Percentiles rank a stretch among this genome's conserved stretches.
Conservation (phyloP, 1,140 invertebrate genomes). For the Apolygus lucorum region DNA sequence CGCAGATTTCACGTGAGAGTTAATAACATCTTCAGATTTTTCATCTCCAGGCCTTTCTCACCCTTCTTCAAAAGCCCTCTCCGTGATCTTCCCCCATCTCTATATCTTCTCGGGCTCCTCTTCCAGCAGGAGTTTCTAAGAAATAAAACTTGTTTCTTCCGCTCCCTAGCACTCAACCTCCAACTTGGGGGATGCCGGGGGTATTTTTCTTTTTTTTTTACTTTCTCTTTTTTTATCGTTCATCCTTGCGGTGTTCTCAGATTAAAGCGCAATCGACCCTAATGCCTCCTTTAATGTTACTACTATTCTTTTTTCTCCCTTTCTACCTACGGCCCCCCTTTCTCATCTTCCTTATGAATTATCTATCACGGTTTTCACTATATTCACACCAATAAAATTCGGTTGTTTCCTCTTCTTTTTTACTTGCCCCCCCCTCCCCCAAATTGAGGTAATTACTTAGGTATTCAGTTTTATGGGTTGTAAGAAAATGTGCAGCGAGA, state of each 20-base stretch:
- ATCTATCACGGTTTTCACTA: neutral
- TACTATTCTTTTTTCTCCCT: neutral
- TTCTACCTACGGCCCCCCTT: neutral
- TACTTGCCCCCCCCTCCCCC: no score
- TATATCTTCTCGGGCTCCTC: neutral
- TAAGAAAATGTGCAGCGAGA: no score
- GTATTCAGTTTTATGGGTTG: neutral
- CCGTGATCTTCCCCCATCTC: neutral
- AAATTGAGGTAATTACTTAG: neutral
- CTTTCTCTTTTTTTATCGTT: conserved; percentile 3
- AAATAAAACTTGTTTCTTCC: conserved; percentile 17
- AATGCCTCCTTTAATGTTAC: conserved; percentile 15
- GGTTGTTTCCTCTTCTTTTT: neutral
- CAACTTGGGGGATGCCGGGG: neutral
- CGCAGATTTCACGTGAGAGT: neutral
- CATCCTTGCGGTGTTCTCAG: conserved; percentile 14
- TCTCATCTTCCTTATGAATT: neutral
- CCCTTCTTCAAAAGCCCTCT: neutral
- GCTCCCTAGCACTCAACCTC: conserved; percentile 10
- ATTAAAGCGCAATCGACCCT: conserved; percentile 16
- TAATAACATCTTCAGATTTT: conserved; percentile 9
- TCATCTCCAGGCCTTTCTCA: neutral
- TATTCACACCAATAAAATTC: neutral
- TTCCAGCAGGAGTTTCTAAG: conserved; percentile 4
- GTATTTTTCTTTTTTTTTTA: neutral